These are phyloP conservation scores for Eupithecia abbreviata DNA, from an alignment of 2,888 invertebrate species.

Conservation along the genomic window DNA sequence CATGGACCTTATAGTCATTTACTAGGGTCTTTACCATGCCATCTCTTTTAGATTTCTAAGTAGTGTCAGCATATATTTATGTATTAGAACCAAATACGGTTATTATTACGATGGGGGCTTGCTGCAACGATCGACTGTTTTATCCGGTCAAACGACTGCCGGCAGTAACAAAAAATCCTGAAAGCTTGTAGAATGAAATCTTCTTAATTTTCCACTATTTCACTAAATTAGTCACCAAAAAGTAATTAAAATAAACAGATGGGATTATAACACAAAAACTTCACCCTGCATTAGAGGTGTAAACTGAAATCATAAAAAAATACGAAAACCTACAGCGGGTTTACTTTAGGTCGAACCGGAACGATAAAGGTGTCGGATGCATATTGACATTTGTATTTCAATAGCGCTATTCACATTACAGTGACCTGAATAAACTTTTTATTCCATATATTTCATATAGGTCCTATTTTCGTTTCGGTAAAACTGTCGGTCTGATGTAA, in stretches of 20 bases:
- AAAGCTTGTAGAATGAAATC: not conserved
- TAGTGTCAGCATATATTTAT: not conserved
- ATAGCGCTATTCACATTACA: too few relatives aligned
- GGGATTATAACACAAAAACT: not conserved
- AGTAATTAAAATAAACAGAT: not conserved
- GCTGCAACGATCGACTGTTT: not conserved
- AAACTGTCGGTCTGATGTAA: too few relatives aligned
- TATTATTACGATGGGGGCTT: not conserved
- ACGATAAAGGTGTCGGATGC: too few relatives aligned
- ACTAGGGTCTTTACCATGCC: constrained; percentile 7
- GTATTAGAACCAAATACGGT: not conserved
- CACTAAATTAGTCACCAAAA: not conserved
- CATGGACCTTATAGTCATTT: constrained; percentile 13
- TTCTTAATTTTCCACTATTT: not conserved
- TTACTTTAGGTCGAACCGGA: too few relatives aligned
- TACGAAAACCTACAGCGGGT: not conserved
- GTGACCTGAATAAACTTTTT: too few relatives aligned
- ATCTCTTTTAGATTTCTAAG: not conserved
- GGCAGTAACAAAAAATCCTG: not conserved
- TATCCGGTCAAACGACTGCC: not conserved
- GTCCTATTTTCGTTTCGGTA: too few relatives aligned
- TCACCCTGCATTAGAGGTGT: not conserved
- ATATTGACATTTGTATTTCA: too few relatives aligned
- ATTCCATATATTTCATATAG: too few relatives aligned
- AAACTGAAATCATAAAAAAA: not conserved